These are phyloP conservation scores for Apus apus DNA, from an alignment of 2,113 vertebrate species.

Conservation along the genomic window DNA sequence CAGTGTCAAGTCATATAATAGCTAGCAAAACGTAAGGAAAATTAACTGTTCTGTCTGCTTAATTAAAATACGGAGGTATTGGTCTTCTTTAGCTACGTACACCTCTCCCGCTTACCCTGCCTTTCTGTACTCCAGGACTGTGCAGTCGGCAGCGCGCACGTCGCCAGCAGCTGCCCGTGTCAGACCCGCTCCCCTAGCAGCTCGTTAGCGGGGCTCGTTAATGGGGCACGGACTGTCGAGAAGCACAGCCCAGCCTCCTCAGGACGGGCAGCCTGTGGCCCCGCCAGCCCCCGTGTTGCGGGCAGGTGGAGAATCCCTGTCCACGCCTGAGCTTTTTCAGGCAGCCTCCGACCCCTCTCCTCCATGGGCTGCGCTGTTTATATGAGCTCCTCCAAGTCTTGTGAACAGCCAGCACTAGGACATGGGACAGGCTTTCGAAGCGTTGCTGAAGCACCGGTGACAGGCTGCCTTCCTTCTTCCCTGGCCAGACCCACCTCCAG, in stretches of 20 bases:
- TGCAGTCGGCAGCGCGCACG: accelerated
- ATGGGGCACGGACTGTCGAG: accelerated
- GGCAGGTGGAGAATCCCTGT: not conserved
- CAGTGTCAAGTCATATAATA: constrained; percentile 44
- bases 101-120: not conserved
- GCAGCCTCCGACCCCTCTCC: not conserved
- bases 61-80: not conserved
- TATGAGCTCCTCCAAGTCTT: not conserved
- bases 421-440: not conserved
- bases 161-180: not conserved
- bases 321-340: not conserved
- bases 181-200: accelerated
- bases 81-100: not conserved
- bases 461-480: not conserved
- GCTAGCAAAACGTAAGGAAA: constrained; percentile 32
- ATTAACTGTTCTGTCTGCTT: constrained; percentile 45
- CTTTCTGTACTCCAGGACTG: not conserved
- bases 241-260: accelerated
- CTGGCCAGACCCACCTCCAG: not conserved
- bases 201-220: no score
- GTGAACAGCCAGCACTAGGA: not conserved
- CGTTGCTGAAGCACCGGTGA: not conserved
- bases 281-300: accelerated
- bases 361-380: not conserved
- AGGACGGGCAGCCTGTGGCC: not conserved